phyloP scores from a whole-genome alignment of 2,888 invertebrate genomes.

The Tryphoninae sp. region DNA sequence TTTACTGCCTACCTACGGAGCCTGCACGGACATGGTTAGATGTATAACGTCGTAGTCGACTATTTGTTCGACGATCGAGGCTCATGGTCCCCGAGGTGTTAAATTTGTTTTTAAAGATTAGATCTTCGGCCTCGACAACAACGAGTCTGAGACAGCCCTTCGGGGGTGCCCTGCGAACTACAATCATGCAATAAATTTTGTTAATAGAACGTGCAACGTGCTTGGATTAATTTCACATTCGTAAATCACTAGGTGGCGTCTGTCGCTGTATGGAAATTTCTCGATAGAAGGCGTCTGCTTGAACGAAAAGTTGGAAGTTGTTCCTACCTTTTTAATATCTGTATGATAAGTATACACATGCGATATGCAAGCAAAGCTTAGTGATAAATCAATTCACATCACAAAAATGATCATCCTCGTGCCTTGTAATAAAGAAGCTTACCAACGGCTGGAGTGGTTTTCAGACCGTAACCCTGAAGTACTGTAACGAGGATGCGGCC shows the following conservation, averaged over 20 bases:
- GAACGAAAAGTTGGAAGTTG: background rate
- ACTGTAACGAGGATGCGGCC: constrained; percentile 84
- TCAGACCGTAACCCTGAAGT: constrained; percentile 78
- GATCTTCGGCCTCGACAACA: constrained; percentile 80
- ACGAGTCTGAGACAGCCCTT: constrained; percentile 79
- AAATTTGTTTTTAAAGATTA: constrained; percentile 74
- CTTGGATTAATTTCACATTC: background rate
- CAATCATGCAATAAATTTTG: constrained; percentile 74
- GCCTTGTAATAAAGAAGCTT: constrained; percentile 68
- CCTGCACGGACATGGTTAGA: constrained; percentile 50
- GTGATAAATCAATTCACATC: constrained; percentile 31
- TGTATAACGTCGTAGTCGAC: constrained; percentile 48
- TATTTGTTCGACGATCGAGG: constrained; percentile 59
- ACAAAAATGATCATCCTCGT: constrained; percentile 37
- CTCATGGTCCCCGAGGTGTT: constrained; percentile 63
- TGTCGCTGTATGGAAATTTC: background rate
- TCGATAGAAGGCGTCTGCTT: background rate
- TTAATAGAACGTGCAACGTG: constrained; percentile 70
- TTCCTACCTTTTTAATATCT: background rate
- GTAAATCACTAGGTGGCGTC: background rate
- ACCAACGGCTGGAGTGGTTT: constrained; percentile 74
- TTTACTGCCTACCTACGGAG: constrained; percentile 50
- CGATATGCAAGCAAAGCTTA: constrained; percentile 48
- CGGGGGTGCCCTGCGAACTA: constrained; percentile 80
- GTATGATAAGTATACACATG: constrained; percentile 39